Conservation (phyloP, 2,113 vertebrate species). For the Lynx canadensis region DNA sequence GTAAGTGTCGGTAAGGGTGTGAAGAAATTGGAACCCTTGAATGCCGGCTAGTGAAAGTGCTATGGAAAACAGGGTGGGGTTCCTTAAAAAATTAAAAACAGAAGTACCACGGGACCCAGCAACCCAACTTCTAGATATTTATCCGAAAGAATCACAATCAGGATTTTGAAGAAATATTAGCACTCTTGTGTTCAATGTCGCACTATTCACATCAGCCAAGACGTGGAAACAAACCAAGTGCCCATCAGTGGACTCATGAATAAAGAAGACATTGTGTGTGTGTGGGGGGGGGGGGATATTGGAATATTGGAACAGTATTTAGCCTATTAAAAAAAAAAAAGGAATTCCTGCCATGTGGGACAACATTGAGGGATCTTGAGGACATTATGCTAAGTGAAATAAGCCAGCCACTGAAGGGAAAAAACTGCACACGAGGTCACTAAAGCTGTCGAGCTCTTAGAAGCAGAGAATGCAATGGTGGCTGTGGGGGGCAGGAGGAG, state of each 20-base stretch:
- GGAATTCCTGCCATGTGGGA: not conserved
- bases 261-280: not conserved
- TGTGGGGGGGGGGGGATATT: too few relatives aligned
- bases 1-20: not conserved
- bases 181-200: not conserved
- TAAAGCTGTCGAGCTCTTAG: not conserved
- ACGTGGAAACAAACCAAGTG: not conserved
- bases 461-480: not conserved
- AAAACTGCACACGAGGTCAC: not conserved
- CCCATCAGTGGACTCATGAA: not conserved
- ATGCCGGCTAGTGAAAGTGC: not conserved
- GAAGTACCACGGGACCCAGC: not conserved
- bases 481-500: not conserved
- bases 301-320: not conserved
- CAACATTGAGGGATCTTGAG: too few relatives aligned
- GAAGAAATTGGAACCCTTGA: not conserved
- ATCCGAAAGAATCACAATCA: not conserved
- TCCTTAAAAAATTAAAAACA: not conserved
- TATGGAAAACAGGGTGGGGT: rapidly evolving
- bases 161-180: not conserved
- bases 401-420: not conserved
- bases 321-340: not conserved
- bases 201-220: not conserved
- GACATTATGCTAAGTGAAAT: not conserved
- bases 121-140: not conserved